Evolutionary conservation across 2,113 vertebrate species (phyloP).

Genomic region (Leptocoma aspasia): DNA sequence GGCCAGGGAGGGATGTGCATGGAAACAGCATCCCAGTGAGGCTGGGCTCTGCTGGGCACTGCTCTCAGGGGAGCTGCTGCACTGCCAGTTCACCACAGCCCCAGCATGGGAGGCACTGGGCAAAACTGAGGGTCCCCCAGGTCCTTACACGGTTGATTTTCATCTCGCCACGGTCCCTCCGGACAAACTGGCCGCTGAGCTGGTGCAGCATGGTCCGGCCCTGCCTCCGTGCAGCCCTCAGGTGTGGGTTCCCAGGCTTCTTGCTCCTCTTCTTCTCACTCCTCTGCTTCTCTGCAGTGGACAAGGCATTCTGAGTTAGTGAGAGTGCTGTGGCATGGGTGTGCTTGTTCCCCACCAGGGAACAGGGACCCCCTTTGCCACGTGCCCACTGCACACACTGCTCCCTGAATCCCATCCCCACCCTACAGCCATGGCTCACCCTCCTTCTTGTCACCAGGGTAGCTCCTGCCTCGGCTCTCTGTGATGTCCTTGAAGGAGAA

Average conservation of each 20-base stretch:
- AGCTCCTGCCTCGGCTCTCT: slow-evolving; percentile 75
- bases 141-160: slow-evolving; percentile 84
- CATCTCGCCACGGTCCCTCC: slow-evolving; percentile 69
- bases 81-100: neutral
- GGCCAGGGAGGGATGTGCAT: neutral
- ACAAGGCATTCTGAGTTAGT: neutral
- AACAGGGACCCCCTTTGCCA: neutral
- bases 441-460: slow-evolving; percentile 65
- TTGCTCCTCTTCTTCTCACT: slow-evolving; percentile 70
- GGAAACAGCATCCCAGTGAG: neutral
- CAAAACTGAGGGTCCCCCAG: neutral
- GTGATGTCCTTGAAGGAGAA: slow-evolving; percentile 96
- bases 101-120: fast-evolving
- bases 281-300: slow-evolving; percentile 63
- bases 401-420: neutral
- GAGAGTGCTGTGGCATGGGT: neutral
- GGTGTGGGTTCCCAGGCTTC: slow-evolving; percentile 69
- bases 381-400: fast-evolving
- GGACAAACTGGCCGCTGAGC: slow-evolving; percentile 80
- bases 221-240: slow-evolving; percentile 74
- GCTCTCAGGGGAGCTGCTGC: neutral
- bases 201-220: slow-evolving; percentile 78
- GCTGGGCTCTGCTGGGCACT: neutral
- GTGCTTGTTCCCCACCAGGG: too few species aligned
- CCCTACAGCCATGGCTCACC: slow-evolving; percentile 57